Evolutionary conservation across 1,140 invertebrate species (phyloP), one percentile per base, ranked within the genome.

Genomic region (Ceratosolen fusciceps): DNA sequence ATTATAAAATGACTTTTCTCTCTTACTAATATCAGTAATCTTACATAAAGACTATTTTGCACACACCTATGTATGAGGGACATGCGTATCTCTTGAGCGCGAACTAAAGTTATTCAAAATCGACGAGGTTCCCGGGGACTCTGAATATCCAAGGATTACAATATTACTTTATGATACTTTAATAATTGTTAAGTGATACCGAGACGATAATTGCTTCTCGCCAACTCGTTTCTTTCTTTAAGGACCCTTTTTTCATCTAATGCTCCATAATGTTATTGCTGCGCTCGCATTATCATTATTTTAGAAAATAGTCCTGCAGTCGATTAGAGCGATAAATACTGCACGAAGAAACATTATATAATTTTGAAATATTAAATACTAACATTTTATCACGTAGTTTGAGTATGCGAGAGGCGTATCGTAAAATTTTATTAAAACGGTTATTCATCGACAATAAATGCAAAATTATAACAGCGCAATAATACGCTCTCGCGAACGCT

Each of bases 1-100:
- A 70, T 70, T 49, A 70, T 29, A 7, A 29, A 7, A 26, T 71
- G 24, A 47, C n/a, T 52, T 70, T 65, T 70, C 39, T 43, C 12
- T 43, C 67, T 2, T 26, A n/a, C n/a, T n/a, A n/a, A n/a, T n/a
- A n/a, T n/a, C 21, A 70, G 8, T 47, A 16, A 29, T 26, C 5
- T 47, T 49, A 29, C 24, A 47, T 70, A 47, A 70, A 70, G 4
- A 26, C 16, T 31, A 14, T n/a, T n/a, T n/a, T n/a, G n/a, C n/a
- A n/a, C n/a, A n/a, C n/a, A n/a, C 29, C 4, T 52, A 54, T 52
- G 16, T 21, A 31, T 24, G 43, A 5, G 29, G 19, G 9, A 31
- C 31, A 49, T n/a, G 43, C 31, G 8, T 70, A 52, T 71, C 54
- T 4, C 39, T n/a, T 37, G 34, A 37, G 21, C 7, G 8, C 37